Evolutionary conservation across 1,140 invertebrate genomes (phyloP).

Genomic region (Drosophila gunungcola): DNA sequence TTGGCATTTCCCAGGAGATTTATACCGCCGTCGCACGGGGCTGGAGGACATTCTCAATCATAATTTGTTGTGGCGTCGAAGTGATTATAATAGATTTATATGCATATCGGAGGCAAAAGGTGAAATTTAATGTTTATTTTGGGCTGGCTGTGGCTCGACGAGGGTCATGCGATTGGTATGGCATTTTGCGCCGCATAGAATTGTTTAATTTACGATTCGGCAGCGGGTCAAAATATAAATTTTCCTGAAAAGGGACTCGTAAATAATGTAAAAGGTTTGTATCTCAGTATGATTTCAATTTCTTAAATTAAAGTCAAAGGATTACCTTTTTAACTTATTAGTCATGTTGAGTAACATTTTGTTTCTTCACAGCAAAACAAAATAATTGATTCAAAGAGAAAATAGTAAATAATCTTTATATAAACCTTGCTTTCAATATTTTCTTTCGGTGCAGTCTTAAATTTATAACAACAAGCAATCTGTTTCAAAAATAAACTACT

Average conservation of each 20-base stretch:
- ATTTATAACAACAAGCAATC: too few relatives aligned
- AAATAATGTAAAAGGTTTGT: slow-evolving; percentile 21
- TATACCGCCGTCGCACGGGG: slow-evolving; percentile 28
- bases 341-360: too few relatives aligned
- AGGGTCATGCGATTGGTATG: slow-evolving; percentile 20
- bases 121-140: slow-evolving; percentile 60
- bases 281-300: slow-evolving; percentile 3
- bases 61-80: slow-evolving; percentile 81
- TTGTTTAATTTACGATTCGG: slow-evolving; percentile 38
- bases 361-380: too few relatives aligned
- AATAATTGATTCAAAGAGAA: too few relatives aligned
- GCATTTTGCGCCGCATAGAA: slow-evolving; percentile 19
- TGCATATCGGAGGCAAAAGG: slow-evolving; percentile 64
- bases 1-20: slow-evolving; percentile 43
- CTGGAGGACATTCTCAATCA: slow-evolving; percentile 74
- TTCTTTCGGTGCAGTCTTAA: not conserved
- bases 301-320: not conserved
- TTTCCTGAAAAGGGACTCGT: slow-evolving; percentile 6
- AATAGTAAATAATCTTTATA: too few relatives aligned
- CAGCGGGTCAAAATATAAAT: slow-evolving; percentile 7
- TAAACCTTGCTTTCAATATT: not conserved
- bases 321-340: too few relatives aligned
- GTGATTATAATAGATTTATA: slow-evolving; percentile 80
- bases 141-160: slow-evolving; percentile 2
- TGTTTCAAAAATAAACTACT: not conserved